Conservation (phyloP, 2,113 vertebrate genomes). For the Pollimyrus isidori region DNA sequence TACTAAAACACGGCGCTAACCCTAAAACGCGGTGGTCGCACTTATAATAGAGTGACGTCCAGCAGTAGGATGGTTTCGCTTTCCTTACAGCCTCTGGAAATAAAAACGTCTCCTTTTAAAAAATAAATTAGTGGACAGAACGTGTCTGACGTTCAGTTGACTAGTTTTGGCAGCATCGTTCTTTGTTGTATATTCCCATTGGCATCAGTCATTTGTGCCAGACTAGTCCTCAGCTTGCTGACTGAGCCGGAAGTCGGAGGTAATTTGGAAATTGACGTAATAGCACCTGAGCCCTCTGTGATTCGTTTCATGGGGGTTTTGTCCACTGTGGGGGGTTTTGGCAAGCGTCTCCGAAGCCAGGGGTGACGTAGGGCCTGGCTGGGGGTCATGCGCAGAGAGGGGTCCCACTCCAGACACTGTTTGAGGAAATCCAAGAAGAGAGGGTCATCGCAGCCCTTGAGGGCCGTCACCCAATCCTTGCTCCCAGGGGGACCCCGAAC, state of each 20-base stretch:
- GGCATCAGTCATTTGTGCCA: constrained; percentile 77
- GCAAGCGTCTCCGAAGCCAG: constrained; percentile 88
- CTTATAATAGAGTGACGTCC: constrained; percentile 64
- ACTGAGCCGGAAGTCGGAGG: constrained; percentile 74
- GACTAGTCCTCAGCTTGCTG: constrained; percentile 75
- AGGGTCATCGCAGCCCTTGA: constrained; percentile 92
- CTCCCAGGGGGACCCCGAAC: constrained; percentile 82
- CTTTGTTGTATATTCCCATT: constrained; percentile 82
- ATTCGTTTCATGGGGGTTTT: constrained; percentile 69
- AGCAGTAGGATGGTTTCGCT: constrained; percentile 44
- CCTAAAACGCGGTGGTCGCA: constrained; percentile 42
- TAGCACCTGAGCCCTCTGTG: constrained; percentile 74
- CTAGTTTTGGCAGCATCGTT: constrained; percentile 93
- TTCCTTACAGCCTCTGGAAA: neutral
- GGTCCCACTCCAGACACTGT: constrained; percentile 98
- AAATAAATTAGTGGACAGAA: constrained; percentile 16
- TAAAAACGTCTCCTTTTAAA: constrained; percentile 18
- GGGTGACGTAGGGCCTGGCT: constrained; percentile 87
- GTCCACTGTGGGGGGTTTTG: constrained; percentile 82
- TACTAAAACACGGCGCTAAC: constrained; percentile 20
- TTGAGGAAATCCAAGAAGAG: constrained; percentile 96
- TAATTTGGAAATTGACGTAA: constrained; percentile 79
- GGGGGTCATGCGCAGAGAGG: constrained; percentile 80
- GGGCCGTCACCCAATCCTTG: constrained; percentile 81
- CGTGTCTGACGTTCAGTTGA: constrained; percentile 68